Conservation (phyloP, 2,888 invertebrate species). For the Chloromyia formosa region DNA sequence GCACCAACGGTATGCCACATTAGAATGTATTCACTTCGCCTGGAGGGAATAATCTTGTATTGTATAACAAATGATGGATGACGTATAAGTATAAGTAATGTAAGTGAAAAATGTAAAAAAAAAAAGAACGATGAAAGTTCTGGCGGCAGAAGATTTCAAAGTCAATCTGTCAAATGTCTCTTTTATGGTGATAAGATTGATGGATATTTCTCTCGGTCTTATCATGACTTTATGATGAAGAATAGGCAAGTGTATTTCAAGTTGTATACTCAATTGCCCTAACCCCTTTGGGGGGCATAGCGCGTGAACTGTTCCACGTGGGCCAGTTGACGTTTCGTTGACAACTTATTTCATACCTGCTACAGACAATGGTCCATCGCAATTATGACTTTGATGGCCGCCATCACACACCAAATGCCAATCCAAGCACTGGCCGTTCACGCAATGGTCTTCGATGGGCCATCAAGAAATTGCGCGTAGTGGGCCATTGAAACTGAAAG, state of each 20-base stretch:
- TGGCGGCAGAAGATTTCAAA: slow-evolving; percentile 11
- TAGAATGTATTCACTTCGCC: neutral
- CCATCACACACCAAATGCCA: no score
- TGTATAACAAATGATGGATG: slow-evolving; percentile 24
- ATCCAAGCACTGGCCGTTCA: no score
- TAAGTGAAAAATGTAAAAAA: neutral
- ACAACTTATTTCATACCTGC: no score
- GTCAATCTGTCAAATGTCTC: slow-evolving; percentile 18
- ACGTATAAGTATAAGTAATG: neutral
- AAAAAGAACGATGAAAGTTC: slow-evolving; percentile 6
- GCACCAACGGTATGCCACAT: slow-evolving; percentile 4
- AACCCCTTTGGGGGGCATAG: no score
- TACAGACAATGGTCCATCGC: no score
- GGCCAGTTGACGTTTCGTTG: no score
- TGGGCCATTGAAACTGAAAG: no score
- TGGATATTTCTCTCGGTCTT: neutral
- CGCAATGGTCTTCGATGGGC: no score
- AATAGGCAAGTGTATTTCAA: neutral
- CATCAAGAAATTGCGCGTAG: no score
- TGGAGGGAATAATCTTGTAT: slow-evolving; percentile 11
- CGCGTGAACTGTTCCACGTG: no score
- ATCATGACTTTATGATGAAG: neutral
- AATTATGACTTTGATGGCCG: no score
- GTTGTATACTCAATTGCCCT: no score
- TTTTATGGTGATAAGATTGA: slow-evolving; percentile 19